Evolutionary conservation across 2,888 invertebrate species (phyloP), one percentile per base, ranked within the genome.

Genomic region (Parapristionchus giblindavisi): DNA sequence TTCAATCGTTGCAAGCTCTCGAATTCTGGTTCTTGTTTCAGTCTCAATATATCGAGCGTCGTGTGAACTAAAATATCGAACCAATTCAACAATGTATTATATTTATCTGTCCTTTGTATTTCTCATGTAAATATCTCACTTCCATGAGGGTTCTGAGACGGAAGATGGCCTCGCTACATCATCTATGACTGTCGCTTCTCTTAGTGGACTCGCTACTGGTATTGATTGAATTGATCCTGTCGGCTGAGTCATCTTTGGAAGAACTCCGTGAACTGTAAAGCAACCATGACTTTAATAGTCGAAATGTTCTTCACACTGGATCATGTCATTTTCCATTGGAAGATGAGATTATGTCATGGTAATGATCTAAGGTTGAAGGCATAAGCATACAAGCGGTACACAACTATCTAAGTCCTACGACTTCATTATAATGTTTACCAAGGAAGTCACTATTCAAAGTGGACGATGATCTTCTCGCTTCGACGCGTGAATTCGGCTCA

Each of bases 401-500:
- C n/a, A n/a, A n/a, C n/a, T n/a, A n/a, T n/a, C n/a, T n/a, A n/a
- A n/a, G n/a, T n/a, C n/a, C n/a, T n/a, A n/a, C n/a, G n/a, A 29
- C 51, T 40, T 21, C 38, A 8, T 51, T 34, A 36, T n/a, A 24
- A 14, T 51, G 17, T 21, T 43, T 14, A 34, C 54, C 70, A 36
- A n/a, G 29, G 6, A 6, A 21, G 21, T 60, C 72, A 34, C 51
- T 60, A 29, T 54, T 71, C 29, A 71, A 21, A 4, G 72, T 72
- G 0, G 72, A 72, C 2, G 72, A 48, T 3, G 72, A 72, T 34
- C 32, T 32, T 32, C 72, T 40, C 21, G 60, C 60, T 60, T 58
- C 72, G 17, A 27, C 60, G 24, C 48, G 38, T n/a, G 72, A 72
- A 72, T 81, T 81, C 2, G 83, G 81, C 32, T 81, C 79, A 54